Evolutionary conservation across 2,797 vertebrate species (phyloP).

Genomic region (Pyrrhura leucotis): DNA sequence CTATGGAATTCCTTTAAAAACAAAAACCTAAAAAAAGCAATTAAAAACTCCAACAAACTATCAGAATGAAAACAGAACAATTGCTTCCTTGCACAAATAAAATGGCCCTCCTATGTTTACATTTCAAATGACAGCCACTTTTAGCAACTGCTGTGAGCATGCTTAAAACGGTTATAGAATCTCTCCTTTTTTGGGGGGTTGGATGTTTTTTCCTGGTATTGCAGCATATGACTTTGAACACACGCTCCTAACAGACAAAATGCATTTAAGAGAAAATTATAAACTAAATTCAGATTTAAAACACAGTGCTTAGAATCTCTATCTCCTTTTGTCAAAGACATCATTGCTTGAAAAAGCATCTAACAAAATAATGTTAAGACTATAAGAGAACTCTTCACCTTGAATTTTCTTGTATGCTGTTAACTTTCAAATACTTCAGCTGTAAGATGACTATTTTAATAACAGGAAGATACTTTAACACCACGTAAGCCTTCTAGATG

Average conservation of each 20-base stretch:
- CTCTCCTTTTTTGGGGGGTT: background rate
- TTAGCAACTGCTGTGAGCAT: background rate
- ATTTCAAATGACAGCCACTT: background rate
- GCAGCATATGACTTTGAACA: background rate
- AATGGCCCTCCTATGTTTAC: background rate
- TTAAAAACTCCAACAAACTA: background rate
- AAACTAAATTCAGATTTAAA: background rate
- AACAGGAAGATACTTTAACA: background rate
- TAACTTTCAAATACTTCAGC: background rate
- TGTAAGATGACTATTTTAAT: accelerated
- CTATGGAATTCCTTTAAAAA: background rate
- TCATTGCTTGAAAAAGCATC: background rate
- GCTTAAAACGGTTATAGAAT: background rate
- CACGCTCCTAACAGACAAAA: background rate
- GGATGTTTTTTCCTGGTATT: background rate
- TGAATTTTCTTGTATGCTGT: background rate
- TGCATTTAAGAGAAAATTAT: background rate
- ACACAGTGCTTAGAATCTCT: accelerated
- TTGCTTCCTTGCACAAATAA: background rate
- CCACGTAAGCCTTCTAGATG: background rate
- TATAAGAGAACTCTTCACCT: accelerated
- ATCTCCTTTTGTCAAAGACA: background rate
- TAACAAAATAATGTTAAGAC: accelerated
- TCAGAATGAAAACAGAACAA: background rate
- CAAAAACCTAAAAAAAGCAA: background rate